These are phyloP conservation scores for Coleophora flavipennella DNA, from an alignment of 2,888 invertebrate species.

Conservation along the genomic window DNA sequence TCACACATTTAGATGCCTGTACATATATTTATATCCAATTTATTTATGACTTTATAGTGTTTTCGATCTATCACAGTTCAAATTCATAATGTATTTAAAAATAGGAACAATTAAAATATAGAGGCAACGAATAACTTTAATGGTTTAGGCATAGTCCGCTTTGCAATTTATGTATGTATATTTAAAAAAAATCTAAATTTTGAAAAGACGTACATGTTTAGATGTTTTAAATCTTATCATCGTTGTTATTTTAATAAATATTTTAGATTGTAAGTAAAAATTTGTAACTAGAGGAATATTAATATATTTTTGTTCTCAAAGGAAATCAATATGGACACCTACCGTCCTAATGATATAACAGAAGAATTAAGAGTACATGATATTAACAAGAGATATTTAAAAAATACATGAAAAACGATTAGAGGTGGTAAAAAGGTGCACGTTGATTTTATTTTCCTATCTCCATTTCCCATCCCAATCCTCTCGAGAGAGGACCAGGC, in stretches of 20 bases:
- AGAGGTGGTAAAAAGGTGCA: slow-evolving; percentile 55
- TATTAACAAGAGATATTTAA: slow-evolving; percentile 18
- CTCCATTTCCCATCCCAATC: slow-evolving; percentile 15
- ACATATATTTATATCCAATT: slow-evolving; percentile 14
- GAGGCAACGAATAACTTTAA: slow-evolving; percentile 20
- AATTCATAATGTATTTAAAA: slow-evolving; percentile 3
- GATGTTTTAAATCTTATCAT: slow-evolving; percentile 29
- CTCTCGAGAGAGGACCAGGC: slow-evolving; percentile 21
- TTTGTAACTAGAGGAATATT: slow-evolving; percentile 35
- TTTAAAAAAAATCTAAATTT: slow-evolving; percentile 18
- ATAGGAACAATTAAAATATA: slow-evolving; percentile 13
- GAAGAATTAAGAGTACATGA: slow-evolving; percentile 29
- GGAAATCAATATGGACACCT: slow-evolving; percentile 35
- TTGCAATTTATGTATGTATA: slow-evolving; percentile 19
- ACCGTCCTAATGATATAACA: slow-evolving; percentile 30
- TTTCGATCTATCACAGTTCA: slow-evolving; percentile 3
- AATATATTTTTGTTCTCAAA: slow-evolving; percentile 45
- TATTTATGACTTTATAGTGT: slow-evolving; percentile 11
- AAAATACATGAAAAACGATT: slow-evolving; percentile 30
- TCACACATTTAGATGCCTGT: slow-evolving; percentile 29
- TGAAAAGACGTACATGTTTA: slow-evolving; percentile 38
- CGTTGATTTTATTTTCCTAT: slow-evolving; percentile 47
- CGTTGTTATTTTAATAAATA: slow-evolving; percentile 47
- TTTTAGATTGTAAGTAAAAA: slow-evolving; percentile 40
- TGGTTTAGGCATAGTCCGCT: slow-evolving; percentile 21